phyloP scores from a whole-genome alignment of 2,113 vertebrate species.

The Grus americana region DNA sequence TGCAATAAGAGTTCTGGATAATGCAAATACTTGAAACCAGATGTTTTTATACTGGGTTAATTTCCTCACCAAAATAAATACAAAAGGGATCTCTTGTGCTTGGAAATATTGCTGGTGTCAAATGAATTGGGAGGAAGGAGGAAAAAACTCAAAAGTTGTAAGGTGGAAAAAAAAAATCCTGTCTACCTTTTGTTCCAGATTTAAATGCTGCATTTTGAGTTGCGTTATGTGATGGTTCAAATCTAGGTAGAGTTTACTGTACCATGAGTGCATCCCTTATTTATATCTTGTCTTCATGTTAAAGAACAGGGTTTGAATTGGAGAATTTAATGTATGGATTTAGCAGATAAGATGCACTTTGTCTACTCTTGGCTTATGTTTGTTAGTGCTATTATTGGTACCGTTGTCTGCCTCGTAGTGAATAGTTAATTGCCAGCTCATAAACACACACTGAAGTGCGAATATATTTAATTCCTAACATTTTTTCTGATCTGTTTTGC shows the following conservation, averaged over 20 bases:
- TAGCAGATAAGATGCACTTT: neutral
- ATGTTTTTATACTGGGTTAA: neutral
- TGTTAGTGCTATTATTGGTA: neutral
- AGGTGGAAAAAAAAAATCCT: neutral
- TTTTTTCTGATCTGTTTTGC: neutral
- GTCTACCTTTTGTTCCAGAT: neutral
- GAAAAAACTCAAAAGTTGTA: neutral
- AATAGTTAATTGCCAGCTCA: neutral
- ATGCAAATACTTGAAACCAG: neutral
- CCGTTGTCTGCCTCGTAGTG: neutral
- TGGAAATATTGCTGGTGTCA: neutral
- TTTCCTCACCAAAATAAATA: neutral
- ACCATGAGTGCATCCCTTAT: neutral
- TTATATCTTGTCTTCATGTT: neutral
- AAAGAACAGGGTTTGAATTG: neutral
- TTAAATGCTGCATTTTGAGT: neutral
- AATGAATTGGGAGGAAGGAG: neutral
- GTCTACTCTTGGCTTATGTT: neutral
- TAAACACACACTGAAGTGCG: neutral
- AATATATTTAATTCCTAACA: neutral
- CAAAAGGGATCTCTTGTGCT: neutral
- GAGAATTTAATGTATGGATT: neutral
- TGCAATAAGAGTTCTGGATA: neutral
- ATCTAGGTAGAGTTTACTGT: neutral
- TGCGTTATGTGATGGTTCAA: neutral